phyloP scores from a whole-genome alignment of 1,140 invertebrate species.

The Bombus picipes region DNA sequence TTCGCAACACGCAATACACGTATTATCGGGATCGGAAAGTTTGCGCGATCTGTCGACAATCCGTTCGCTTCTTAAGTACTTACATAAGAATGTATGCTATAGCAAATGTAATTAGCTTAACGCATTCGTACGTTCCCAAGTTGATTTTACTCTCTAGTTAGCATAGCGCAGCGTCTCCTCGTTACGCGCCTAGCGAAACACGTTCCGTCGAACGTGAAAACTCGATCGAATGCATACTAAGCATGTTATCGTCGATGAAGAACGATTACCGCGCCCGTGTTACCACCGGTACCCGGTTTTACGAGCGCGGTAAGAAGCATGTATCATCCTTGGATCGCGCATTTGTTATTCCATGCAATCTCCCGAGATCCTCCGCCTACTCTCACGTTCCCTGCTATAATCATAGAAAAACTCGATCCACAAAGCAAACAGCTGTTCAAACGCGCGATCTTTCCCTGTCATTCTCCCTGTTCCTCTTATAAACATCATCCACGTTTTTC shows the following conservation, averaged over 20 bases:
- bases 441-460: background rate
- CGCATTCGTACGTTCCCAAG: slow-evolving; percentile 61
- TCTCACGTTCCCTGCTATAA: background rate
- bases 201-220: background rate
- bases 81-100: slow-evolving; percentile 65
- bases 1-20: background rate
- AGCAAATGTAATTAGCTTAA: slow-evolving; percentile 48
- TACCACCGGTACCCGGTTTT: background rate
- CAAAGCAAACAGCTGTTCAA: background rate
- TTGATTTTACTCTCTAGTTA: slow-evolving; percentile 62
- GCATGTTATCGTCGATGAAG: background rate
- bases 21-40: slow-evolving; percentile 14
- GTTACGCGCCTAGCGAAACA: slow-evolving; percentile 48
- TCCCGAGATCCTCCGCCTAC: background rate
- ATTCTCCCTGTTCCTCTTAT: background rate
- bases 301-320: background rate
- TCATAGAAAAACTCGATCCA: too few species aligned
- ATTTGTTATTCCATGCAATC: background rate
- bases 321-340: background rate
- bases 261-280: background rate
- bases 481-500: background rate
- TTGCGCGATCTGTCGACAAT: background rate
- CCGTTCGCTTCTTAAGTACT: slow-evolving; percentile 63
- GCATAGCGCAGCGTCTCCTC: slow-evolving; percentile 66
- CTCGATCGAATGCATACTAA: background rate